A percentile compares a stretch with the other conserved stretches of the same genome.
phyloP scores from a whole-genome alignment of 1,140 invertebrate genomes.

The Melanaphis sacchari region DNA sequence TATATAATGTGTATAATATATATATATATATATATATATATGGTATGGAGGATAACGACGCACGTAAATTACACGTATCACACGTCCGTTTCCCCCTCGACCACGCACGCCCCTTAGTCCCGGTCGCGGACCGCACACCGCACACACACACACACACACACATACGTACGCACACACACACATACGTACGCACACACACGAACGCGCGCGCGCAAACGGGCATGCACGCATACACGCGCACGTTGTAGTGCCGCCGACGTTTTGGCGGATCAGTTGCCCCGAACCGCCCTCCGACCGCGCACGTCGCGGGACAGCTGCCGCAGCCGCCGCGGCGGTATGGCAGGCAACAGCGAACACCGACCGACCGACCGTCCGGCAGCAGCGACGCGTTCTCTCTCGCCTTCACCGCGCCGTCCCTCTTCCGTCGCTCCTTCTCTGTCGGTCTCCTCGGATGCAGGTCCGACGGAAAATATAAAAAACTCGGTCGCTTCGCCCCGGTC shows the following conservation, averaged over 20 bases:
- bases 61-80: constrained; percentile 57
- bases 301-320: constrained; percentile 23
- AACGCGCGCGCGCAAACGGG: neutral
- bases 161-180: neutral
- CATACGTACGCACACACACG: accelerated
- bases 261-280: constrained; percentile 49
- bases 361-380: neutral
- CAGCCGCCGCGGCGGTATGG: neutral
- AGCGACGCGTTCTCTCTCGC: neutral
- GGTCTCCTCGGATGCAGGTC: neutral
- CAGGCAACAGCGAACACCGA: neutral
- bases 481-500: constrained; percentile 1
- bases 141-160: neutral
- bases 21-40: constrained; percentile 2
- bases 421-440: neutral
- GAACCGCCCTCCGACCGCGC: neutral
- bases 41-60: neutral
- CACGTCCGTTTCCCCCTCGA: constrained; percentile 27
- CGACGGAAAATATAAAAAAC: neutral
- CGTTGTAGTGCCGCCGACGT: neutral
- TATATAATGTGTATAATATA: neutral
- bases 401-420: neutral
- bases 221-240: neutral
- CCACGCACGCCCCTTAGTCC: neutral
- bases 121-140: neutral